phyloP scores from a whole-genome alignment of 2,113 vertebrate genomes.

The Rhegmatorhina hoffmannsi region DNA sequence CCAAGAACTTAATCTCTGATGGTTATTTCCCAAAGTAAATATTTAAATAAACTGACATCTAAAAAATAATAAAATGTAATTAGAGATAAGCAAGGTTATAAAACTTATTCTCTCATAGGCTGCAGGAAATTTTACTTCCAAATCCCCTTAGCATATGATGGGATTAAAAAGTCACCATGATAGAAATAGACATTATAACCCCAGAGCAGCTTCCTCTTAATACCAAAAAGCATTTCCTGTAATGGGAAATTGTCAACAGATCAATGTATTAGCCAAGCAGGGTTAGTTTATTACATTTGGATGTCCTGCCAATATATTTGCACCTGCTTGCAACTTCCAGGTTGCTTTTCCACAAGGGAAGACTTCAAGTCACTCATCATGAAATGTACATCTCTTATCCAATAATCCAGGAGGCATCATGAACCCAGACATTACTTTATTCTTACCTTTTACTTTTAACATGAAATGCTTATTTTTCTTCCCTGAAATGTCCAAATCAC shows the following conservation, averaged over 20 bases:
- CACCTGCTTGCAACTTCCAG: constrained; percentile 66
- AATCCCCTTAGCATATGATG: background rate
- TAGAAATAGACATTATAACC: background rate
- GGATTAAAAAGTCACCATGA: background rate
- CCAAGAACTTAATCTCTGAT: constrained; percentile 60
- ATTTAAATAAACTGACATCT: constrained; percentile 53
- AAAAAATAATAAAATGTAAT: constrained; percentile 60
- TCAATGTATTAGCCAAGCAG: background rate
- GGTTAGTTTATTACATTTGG: constrained; percentile 62
- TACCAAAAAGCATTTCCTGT: constrained; percentile 5
- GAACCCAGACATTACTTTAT: background rate
- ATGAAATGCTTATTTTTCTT: background rate
- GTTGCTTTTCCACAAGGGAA: constrained; percentile 39
- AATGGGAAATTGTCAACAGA: background rate
- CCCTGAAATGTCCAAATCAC: background rate
- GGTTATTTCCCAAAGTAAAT: constrained; percentile 60
- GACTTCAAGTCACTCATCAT: background rate
- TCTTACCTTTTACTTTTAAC: background rate
- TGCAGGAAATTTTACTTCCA: constrained; percentile 16
- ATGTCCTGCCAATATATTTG: constrained; percentile 67
- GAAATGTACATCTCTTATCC: background rate
- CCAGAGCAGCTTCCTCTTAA: constrained; percentile 3
- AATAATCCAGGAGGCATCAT: background rate
- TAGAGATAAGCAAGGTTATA: constrained; percentile 55
- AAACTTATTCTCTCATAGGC: background rate